These are phyloP conservation scores for Gymnothorax javanicus DNA, from an alignment of 2,797 vertebrate genomes.

Conservation along the genomic window DNA sequence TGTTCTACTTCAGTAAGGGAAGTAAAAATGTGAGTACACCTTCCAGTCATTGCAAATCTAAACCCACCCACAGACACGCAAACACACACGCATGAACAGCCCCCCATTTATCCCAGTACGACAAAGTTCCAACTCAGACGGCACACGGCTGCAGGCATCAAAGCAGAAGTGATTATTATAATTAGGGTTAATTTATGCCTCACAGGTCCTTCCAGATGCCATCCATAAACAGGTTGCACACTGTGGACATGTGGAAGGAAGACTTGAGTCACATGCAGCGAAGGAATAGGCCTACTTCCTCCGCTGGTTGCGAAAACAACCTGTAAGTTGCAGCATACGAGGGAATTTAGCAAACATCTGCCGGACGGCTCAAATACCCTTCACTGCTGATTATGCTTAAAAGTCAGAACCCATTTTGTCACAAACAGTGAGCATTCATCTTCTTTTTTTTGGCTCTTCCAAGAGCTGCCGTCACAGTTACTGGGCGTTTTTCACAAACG, in stretches of 20 bases:
- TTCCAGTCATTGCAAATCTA: neutral
- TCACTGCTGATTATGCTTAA: neutral
- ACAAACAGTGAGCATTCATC: neutral
- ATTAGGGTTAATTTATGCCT: slow-evolving; percentile 3
- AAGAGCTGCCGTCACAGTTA: neutral
- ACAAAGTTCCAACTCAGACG: too few species aligned
- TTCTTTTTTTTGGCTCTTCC: neutral
- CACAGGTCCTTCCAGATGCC: neutral
- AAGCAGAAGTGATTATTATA: neutral
- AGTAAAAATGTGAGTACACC: neutral
- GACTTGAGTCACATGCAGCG: neutral
- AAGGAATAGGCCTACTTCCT: neutral
- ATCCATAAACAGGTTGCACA: neutral
- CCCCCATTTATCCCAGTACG: neutral
- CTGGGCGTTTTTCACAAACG: neutral
- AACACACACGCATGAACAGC: slow-evolving; percentile 11
- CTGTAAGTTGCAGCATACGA: neutral
- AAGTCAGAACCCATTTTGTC: neutral
- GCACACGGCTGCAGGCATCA: neutral
- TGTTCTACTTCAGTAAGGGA: neutral
- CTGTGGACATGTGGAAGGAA: neutral
- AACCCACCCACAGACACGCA: neutral
- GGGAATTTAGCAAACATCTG: neutral
- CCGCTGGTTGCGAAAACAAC: neutral
- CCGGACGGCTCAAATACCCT: neutral